Evolutionary conservation across 2,113 vertebrate genomes (phyloP).

Genomic region (Indri indri): DNA sequence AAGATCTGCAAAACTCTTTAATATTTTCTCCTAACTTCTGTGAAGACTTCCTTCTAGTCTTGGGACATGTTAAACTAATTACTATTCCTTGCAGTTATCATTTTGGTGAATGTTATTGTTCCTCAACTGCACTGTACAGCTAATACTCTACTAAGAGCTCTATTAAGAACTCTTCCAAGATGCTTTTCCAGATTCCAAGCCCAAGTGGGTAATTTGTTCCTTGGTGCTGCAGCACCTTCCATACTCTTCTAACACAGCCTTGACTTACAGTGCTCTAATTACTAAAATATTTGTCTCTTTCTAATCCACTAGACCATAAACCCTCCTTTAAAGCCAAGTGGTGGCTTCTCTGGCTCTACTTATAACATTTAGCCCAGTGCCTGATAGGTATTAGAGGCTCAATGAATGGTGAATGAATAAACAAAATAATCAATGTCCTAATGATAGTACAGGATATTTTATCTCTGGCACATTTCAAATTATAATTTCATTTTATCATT

Average conservation of each 20-base stretch:
- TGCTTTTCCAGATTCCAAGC: neutral
- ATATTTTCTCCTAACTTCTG: neutral
- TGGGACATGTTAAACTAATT: neutral
- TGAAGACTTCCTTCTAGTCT: neutral
- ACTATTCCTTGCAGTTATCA: neutral
- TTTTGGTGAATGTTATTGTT: neutral
- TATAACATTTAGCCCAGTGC: neutral
- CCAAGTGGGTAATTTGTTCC: neutral
- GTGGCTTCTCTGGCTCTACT: neutral
- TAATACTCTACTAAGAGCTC: neutral
- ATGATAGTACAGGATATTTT: neutral
- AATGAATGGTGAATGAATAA: neutral
- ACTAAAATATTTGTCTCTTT: neutral
- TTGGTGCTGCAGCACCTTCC: neutral
- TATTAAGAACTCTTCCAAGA: neutral
- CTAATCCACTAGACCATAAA: neutral
- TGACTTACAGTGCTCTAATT: neutral
- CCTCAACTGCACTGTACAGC: neutral
- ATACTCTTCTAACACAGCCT: neutral
- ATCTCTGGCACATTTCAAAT: neutral
- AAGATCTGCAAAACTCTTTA: neutral
- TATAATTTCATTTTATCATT: neutral
- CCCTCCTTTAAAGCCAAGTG: neutral
- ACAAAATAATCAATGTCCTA: neutral
- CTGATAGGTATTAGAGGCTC: neutral